These are phyloP conservation scores for Eupeodes luniger DNA, from an alignment of 2,888 invertebrate genomes.

Conservation along the genomic window DNA sequence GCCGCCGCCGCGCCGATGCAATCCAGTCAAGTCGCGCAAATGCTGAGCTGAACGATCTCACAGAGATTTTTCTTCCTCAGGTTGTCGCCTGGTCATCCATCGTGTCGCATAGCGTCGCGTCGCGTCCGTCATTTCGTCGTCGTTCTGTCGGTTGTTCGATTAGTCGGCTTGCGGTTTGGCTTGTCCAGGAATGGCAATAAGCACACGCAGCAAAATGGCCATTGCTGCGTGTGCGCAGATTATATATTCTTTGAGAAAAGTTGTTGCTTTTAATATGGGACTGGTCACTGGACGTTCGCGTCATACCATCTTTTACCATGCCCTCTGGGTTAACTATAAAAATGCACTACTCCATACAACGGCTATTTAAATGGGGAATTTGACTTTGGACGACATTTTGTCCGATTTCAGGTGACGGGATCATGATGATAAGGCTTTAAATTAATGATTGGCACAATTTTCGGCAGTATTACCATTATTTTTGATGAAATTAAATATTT, in stretches of 20 bases:
- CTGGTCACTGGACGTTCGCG: conserved; percentile 24
- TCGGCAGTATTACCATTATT: conserved; percentile 42
- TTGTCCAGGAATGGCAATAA: conserved; percentile 29
- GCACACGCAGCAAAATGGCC: too few species aligned
- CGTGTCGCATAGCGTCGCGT: background rate
- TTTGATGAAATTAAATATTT: conserved; percentile 44
- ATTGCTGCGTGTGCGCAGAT: conserved; percentile 6
- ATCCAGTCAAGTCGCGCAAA: conserved; percentile 24
- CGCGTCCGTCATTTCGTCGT: conserved; percentile 1
- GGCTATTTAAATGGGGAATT: conserved; percentile 47
- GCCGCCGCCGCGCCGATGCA: too few species aligned
- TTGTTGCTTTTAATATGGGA: conserved; percentile 46
- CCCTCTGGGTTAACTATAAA: conserved; percentile 52
- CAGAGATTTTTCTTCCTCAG: conserved; percentile 29
- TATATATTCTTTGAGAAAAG: conserved; percentile 49
- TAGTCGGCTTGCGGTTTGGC: background rate
- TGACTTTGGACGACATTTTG: conserved; percentile 67
- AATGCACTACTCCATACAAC: conserved; percentile 18
- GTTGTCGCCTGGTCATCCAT: conserved; percentile 32
- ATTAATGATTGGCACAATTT: conserved; percentile 64
- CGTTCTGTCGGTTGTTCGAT: background rate
- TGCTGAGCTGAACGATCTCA: conserved; percentile 9
- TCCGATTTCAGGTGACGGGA: conserved; percentile 65
- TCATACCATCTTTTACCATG: conserved; percentile 35
- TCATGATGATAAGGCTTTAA: conserved; percentile 63